These are phyloP conservation scores for Pluvianellus socialis DNA, from an alignment of 2,113 vertebrate species.

Conservation along the genomic window DNA sequence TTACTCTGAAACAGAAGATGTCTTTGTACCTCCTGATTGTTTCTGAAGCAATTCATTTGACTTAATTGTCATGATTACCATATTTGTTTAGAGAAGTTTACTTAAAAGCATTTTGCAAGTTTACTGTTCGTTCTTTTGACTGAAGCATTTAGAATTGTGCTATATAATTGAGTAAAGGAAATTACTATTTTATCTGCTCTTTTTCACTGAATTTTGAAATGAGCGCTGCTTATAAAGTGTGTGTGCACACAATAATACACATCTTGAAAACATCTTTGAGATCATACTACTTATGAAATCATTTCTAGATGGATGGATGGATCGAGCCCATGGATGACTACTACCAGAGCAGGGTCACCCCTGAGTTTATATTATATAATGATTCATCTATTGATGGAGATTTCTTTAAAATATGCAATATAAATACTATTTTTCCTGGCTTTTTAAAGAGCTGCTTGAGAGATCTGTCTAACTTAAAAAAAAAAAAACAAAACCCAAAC, in stretches of 20 bases:
- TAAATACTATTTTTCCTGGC: background rate
- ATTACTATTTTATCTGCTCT: background rate
- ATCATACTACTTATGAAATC: background rate
- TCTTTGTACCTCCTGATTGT: background rate
- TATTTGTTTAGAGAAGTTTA: background rate
- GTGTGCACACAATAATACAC: background rate
- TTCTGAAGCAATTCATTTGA: background rate
- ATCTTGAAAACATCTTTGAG: background rate
- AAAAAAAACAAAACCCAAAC: too few relatives aligned
- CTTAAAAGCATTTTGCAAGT: background rate
- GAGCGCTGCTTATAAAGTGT: background rate
- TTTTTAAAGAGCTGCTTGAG: background rate
- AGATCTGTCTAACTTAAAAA: background rate
- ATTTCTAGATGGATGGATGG: background rate
- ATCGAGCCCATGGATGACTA: background rate
- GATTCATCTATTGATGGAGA: background rate
- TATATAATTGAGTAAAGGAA: background rate
- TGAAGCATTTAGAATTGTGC: background rate
- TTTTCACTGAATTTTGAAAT: background rate
- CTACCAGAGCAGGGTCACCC: background rate
- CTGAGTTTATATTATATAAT: background rate
- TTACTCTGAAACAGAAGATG: background rate
- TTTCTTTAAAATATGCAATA: background rate
- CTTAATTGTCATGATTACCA: background rate
- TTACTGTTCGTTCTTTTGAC: background rate